Evolutionary conservation across 2,113 vertebrate genomes (phyloP).

Genomic region (Aptenodytes forsteri): DNA sequence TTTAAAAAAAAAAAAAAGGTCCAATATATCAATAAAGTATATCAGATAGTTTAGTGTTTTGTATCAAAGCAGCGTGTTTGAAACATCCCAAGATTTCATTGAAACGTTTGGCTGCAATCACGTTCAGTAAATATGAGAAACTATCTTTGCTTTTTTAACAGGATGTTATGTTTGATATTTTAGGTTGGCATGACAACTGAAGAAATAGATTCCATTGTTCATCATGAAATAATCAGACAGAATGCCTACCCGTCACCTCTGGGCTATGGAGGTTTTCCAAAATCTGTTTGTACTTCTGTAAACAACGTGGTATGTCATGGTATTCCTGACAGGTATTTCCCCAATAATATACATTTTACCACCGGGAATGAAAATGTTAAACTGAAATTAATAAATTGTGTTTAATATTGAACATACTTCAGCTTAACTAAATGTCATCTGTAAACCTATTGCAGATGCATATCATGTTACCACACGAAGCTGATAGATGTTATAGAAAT

Average conservation of each 20-base stretch:
- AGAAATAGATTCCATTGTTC: slow-evolving; percentile 94
- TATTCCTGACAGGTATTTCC: slow-evolving; percentile 91
- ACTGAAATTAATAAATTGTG: slow-evolving; percentile 30
- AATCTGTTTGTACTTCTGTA: slow-evolving; percentile 91
- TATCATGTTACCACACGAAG: slow-evolving; percentile 1
- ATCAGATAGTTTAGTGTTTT: background rate
- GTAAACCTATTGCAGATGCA: background rate
- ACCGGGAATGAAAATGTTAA: slow-evolving; percentile 44
- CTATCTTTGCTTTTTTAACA: slow-evolving; percentile 57
- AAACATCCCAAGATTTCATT: background rate
- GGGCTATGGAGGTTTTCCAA: slow-evolving; percentile 91
- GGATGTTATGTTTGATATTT: slow-evolving; percentile 73
- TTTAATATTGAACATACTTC: slow-evolving; percentile 42
- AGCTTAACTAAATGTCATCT: slow-evolving; percentile 9
- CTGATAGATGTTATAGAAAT: slow-evolving; percentile 20
- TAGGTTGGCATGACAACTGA: slow-evolving; percentile 98
- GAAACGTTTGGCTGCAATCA: slow-evolving; percentile 1
- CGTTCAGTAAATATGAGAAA: slow-evolving; percentile 37
- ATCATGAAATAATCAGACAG: slow-evolving; percentile 90
- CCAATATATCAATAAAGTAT: background rate
- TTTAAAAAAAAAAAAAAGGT: background rate
- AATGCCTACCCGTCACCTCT: slow-evolving; percentile 97
- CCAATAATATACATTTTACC: slow-evolving; percentile 66
- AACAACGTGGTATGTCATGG: slow-evolving; percentile 92
- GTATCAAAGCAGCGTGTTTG: background rate